Percentiles rank a stretch among this genome's conserved stretches.
phyloP scores from a whole-genome alignment of 2,888 invertebrate genomes.

The Netelia virgata region DNA sequence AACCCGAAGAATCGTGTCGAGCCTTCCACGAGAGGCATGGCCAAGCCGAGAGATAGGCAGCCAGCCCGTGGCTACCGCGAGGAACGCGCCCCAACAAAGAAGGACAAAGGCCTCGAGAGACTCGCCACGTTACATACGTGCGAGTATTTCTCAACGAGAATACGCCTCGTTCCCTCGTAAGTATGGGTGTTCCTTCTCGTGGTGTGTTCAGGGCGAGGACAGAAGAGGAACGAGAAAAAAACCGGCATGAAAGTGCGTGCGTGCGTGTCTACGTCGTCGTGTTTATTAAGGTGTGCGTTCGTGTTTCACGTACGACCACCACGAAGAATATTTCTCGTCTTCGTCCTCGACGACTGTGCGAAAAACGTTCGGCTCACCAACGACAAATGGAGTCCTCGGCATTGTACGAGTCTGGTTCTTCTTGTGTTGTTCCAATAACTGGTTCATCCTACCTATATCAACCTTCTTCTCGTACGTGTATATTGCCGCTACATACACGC shows the following conservation, averaged over 20 bases:
- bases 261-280: neutral
- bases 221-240: conserved; percentile 29
- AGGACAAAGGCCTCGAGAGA: conserved; percentile 77
- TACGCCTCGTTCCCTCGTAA: no score
- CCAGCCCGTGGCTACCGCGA: conserved; percentile 40
- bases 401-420: neutral
- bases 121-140: neutral
- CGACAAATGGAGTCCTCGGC: neutral
- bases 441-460: neutral
- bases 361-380: neutral
- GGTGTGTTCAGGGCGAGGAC: neutral
- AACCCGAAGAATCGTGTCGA: conserved; percentile 55
- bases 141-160: conserved; percentile 3
- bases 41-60: conserved; percentile 47
- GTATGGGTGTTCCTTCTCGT: no score
- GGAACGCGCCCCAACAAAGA: conserved; percentile 74
- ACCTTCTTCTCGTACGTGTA: neutral
- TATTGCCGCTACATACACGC: no score
- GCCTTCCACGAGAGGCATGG: conserved; percentile 21
- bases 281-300: neutral
- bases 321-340: neutral
- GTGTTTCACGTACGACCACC: conserved; percentile 2
- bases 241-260: conserved; percentile 15
- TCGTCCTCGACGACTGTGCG: conserved; percentile 8
- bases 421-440: neutral